Evolutionary conservation across 2,113 vertebrate species (phyloP), one percentile per base, ranked within the genome.

Genomic region (Ariopsis seemanni): DNA sequence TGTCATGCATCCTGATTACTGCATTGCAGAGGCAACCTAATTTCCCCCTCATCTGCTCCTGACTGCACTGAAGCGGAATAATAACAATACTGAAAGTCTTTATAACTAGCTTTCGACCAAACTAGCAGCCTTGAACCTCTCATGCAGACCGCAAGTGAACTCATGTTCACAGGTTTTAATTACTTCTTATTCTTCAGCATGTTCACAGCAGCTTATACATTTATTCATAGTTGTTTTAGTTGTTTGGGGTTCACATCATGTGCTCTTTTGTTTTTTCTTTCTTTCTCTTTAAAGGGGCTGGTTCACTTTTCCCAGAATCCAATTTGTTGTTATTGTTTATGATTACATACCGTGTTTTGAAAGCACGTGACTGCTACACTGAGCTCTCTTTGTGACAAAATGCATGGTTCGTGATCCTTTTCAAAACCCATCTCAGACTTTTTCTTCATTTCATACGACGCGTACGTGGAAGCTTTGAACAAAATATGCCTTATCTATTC

Each of bases 1-100:
- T 25, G 57, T 82, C 30, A 25, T 22, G 79, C 52, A 60, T 74
- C 55, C 82, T 58, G 58, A 69, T 85, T 85, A 60, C 82, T 67
- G 82, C 85, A 85, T 85, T 87, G 57, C 71, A 85, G 84, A 86
- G 88, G 88, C 48, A 89, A 42, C 67, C 86, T 82, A 84, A 48
- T 77, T 88, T 57, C 58, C 82, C 63, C 30, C 11, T 20, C 20
- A 42, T 25, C 48, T 20, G 17, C 60, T 75, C 11, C 57, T 27
- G 20, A 48, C 30, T 80, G 74, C 87, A 83, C 22, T 15, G n/a
- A 58, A 81, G 69, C 75, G 34, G 72, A 79, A 85, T 85, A 81
- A 85, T 85, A 58, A 77, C 82, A 88, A 58, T 27, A n/a, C 50
- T 12, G 30, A 17, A 48, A 48, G 63, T 1, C 2, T 55, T 65